phyloP scores from a whole-genome alignment of 64 coral and sea anemone genomes.

The Stichodactyla helianthus region DNA sequence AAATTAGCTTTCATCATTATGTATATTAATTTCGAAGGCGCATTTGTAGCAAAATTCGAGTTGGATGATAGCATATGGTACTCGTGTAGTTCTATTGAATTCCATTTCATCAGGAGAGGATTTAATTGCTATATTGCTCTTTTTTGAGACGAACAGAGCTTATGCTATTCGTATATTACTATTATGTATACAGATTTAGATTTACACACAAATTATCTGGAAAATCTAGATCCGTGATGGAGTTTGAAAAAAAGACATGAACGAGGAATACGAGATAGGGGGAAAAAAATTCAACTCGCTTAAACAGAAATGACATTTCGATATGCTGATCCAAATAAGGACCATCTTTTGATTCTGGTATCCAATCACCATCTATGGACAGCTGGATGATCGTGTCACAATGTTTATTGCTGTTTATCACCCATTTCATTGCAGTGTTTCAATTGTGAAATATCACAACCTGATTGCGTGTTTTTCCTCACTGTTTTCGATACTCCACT shows the following conservation, averaged over 20 bases:
- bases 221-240: not conserved
- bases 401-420: not conserved
- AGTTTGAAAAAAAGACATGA: not conserved
- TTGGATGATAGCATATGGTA: not conserved
- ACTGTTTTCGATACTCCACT: not conserved
- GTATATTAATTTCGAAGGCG: not conserved
- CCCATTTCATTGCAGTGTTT: not conserved
- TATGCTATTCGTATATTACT: too few species aligned
- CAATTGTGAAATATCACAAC: conserved; percentile 1
- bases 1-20: not conserved
- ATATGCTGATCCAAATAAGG: not conserved
- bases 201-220: too few species aligned
- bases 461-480: not conserved
- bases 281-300: not conserved
- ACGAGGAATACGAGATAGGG: not conserved
- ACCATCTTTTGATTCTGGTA: not conserved
- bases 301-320: not conserved
- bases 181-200: too few species aligned
- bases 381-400: conserved; percentile 4
- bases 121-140: not conserved
- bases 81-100: not conserved
- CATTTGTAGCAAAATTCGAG: not conserved
- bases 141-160: not conserved
- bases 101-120: not conserved
- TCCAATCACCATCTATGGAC: not conserved